Evolutionary conservation across 2,888 invertebrate species (phyloP).

Genomic region (Hermodice carunculata): DNA sequence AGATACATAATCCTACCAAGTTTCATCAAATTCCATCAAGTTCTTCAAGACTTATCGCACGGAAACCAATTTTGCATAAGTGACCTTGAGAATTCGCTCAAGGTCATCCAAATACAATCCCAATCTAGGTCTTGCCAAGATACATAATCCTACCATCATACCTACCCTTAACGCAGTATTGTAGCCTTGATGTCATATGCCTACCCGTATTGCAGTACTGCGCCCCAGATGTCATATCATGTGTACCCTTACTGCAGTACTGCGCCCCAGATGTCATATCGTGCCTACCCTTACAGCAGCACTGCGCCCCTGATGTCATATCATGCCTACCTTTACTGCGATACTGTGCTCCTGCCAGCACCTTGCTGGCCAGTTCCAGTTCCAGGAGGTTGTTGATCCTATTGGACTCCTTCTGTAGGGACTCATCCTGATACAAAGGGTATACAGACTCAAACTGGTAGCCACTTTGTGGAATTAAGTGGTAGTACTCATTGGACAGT

Average conservation of each 20-base stretch:
- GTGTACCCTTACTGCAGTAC: not conserved
- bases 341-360: constrained; percentile 68
- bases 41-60: too few relatives aligned
- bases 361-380: constrained; percentile 67
- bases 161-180: too few relatives aligned
- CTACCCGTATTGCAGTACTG: not conserved
- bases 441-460: constrained; percentile 68
- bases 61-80: too few relatives aligned
- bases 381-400: constrained; percentile 67
- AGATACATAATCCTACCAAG: too few relatives aligned
- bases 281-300: too few relatives aligned
- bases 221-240: not conserved
- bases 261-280: not conserved
- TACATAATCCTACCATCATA: too few relatives aligned
- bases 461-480: constrained; percentile 70
- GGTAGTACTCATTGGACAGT: constrained; percentile 72
- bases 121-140: too few relatives aligned
- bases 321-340: constrained; percentile 52
- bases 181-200: not conserved
- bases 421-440: constrained; percentile 62
- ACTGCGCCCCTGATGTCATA: not conserved
- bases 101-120: too few relatives aligned
- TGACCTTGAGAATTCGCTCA: too few relatives aligned
- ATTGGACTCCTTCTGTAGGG: constrained; percentile 60
- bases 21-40: too few relatives aligned